Conservation (phyloP, 1,140 invertebrate species). For the Pseudomyrmex gracilis region DNA sequence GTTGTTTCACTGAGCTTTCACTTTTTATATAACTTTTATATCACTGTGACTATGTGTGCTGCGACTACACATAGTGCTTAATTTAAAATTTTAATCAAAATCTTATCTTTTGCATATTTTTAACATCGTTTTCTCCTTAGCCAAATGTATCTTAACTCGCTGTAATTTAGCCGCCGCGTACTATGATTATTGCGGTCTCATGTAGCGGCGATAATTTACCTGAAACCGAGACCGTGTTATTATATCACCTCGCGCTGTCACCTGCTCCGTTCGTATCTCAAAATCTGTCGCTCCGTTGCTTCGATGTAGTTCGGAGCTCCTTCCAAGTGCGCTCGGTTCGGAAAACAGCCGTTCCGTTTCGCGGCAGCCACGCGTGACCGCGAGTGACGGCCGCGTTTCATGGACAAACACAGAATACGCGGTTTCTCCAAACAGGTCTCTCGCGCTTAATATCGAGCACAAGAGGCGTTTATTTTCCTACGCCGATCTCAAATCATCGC, state of each 20-base stretch:
- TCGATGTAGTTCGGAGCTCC: neutral
- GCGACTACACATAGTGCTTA: neutral
- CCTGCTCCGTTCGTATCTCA: neutral
- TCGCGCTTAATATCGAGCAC: neutral
- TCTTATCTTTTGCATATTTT: neutral
- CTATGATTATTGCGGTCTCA: slow-evolving; percentile 3
- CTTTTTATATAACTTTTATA: neutral
- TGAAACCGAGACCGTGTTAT: slow-evolving; percentile 40
- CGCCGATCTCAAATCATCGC: slow-evolving; percentile 1
- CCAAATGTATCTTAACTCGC: neutral
- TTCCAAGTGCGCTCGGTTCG: slow-evolving; percentile 29
- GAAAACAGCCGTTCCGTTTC: slow-evolving; percentile 13
- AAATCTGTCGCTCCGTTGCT: neutral
- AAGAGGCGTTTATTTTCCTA: slow-evolving; percentile 56
- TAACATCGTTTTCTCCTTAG: neutral
- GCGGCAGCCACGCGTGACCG: slow-evolving; percentile 9
- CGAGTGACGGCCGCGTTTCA: neutral
- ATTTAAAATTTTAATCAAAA: neutral
- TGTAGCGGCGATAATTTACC: neutral
- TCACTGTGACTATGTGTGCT: no score
- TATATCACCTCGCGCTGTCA: slow-evolving; percentile 31
- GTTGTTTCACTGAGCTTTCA: no score
- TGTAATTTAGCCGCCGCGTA: neutral
- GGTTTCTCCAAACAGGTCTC: slow-evolving; percentile 16
- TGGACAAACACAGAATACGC: slow-evolving; percentile 19